Evolutionary conservation across 2,888 invertebrate species (phyloP), one percentile per base, ranked within the genome.

Genomic region (Chelonus formosanus): DNA sequence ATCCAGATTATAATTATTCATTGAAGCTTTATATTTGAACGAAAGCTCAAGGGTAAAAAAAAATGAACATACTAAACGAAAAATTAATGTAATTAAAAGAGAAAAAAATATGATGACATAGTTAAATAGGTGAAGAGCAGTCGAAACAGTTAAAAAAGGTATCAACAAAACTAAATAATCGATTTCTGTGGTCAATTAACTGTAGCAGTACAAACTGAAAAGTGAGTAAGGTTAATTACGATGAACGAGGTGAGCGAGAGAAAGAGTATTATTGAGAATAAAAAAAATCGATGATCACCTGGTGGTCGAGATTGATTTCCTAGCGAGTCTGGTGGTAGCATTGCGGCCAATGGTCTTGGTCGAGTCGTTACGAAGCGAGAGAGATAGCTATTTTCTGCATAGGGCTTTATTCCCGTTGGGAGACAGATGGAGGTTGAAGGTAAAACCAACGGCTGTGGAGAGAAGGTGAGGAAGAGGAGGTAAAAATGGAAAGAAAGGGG

Each of bases 271-370:
- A 62, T 34, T 43, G 61, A 53, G 48, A 48, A 44, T 52, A 31
- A 66, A 52, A 66, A 55, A 60, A 55, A 50, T 45, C 45, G 36
- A 52, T 50, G 56, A 61, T 61, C 60, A 59, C 59, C 54, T 45
- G 32, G 54, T 57, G 62, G 61, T 56, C 62, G 67, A 67, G 67
- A 67, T 67, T 67, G 67, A 67, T 67, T 63, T 62, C 57, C 62
- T 44, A 57, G 53, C 56, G 48, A 58, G 40, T 35, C 53, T 57
- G 62, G 62, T 58, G 67, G 62, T 63, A 58, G 62, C 45, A 67
- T 67, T 67, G 67, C 53, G 62, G 67, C 62, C 67, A 67, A 67
- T 67, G 53, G 58, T 45, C 62, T 67, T 67, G 58, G 58, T 62
- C 31, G 67, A 67, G 58, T 67, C 67, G 62, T 67, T 62, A 67